Base-by-base conservation (phyloP, 1,140 invertebrate genomes). In the Trypoxylus dichotomus region DNA sequence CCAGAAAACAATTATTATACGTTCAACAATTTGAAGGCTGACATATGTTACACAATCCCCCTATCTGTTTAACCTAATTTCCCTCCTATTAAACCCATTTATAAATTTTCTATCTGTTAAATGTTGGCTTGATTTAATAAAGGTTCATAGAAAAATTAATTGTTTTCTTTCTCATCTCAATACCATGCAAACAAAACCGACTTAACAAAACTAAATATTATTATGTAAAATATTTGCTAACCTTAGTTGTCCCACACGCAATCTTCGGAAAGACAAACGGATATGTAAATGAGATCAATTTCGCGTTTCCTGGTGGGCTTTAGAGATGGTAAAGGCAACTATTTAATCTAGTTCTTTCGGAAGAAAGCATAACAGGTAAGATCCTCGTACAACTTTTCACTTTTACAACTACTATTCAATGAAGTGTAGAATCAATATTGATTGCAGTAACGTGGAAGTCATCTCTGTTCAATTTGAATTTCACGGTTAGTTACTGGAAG, bases 281-380 rank as follows among this genome's bases (percentile, higher is more conserved):
- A 24, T 63, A 11, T 0, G 25, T 63, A 25, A 19, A 13, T 27
- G 5, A 63, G 60, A 25, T 63, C 60, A 1, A 1, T 63, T 25
- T 63, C 19, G 3, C 60, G 10, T 11, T 63, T 25, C 60, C 60
- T 63, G 0, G 19, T 24, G 19, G 60, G 5, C 10, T 27, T 63
- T 19, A 63, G 1, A 63, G 25, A 24, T 24, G 5, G 19, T 3
- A 63, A 24, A 63, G 60, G 60, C 60, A 3, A 63, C 60, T 19
- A 13, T 3, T 63, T 63, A 63, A 63, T 63, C 19, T 63, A 63
- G 60, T 63, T 63, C 60, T 63, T 63, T 63, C 60, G 25, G 60
- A 63, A 63, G 60, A 63, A 63, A 63, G 60, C 60, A 63, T 63
- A 24, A 63, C 60, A 63, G 21, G n/a, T 63, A 63, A 63, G 21